phyloP scores from a whole-genome alignment of 2,888 invertebrate genomes.

The Argynnis bischoffii region DNA sequence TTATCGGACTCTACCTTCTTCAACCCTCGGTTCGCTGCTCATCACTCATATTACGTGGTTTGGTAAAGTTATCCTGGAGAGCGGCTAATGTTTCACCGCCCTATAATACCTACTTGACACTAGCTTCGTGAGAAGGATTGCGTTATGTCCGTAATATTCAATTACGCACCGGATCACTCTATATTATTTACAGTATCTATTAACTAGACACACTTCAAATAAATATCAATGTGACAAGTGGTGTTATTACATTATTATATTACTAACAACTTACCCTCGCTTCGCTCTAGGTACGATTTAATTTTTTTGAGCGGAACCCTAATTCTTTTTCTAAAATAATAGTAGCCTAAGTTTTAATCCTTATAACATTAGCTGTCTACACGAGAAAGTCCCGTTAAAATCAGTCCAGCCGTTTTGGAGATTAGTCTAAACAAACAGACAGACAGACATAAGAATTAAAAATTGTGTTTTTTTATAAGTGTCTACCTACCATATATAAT shows the following conservation, averaged over 20 bases:
- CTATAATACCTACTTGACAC: conserved; percentile 1
- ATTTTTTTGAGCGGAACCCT: too few species aligned
- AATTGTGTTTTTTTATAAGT: too few species aligned
- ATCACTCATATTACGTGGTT: conserved; percentile 34
- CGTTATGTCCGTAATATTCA: conserved; percentile 29
- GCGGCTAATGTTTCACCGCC: conserved; percentile 3
- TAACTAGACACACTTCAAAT: not conserved
- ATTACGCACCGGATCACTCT: conserved; percentile 15
- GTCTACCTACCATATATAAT: too few species aligned
- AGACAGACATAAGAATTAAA: too few species aligned
- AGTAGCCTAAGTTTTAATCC: too few species aligned
- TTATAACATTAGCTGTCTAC: too few species aligned
- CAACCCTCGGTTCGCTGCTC: conserved; percentile 28
- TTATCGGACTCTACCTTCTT: conserved; percentile 11
- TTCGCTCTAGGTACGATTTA: too few species aligned
- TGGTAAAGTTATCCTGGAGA: conserved; percentile 21
- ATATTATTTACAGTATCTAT: conserved; percentile 1
- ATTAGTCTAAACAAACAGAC: too few species aligned
- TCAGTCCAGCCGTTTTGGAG: too few species aligned
- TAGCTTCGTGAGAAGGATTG: conserved; percentile 34
- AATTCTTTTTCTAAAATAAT: too few species aligned
- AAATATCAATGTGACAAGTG: not conserved
- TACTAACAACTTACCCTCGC: too few species aligned
- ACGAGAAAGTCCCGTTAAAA: too few species aligned
- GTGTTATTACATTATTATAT: not conserved